phyloP scores from a whole-genome alignment of 2,888 invertebrate species.

The Altica lythri region DNA sequence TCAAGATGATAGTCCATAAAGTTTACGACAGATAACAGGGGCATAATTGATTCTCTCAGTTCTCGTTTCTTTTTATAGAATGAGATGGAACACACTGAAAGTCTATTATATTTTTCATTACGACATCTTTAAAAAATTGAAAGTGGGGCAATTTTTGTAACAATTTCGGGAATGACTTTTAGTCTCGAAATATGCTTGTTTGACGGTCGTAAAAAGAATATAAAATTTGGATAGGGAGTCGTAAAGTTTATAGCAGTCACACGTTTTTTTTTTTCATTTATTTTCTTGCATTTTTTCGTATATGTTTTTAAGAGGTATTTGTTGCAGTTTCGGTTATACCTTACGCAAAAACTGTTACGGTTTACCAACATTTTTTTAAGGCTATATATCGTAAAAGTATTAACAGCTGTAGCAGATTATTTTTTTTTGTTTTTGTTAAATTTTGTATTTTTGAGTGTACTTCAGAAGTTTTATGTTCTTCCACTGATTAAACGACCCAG shows the following conservation, averaged over 20 bases:
- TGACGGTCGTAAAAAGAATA: slow-evolving; percentile 27
- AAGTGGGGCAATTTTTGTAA: slow-evolving; percentile 26
- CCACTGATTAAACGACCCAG: no score
- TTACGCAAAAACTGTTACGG: no score
- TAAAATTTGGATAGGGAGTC: slow-evolving; percentile 25
- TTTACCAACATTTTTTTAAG: no score
- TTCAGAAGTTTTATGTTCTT: no score
- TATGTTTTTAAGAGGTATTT: not conserved
- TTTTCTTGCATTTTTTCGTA: slow-evolving; percentile 2
- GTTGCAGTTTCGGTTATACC: not conserved
- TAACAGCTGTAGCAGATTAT: no score
- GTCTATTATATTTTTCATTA: slow-evolving; percentile 1
- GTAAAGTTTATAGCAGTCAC: slow-evolving; percentile 17
- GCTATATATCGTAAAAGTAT: no score
- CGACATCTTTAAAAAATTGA: slow-evolving; percentile 14
- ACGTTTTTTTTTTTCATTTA: slow-evolving; percentile 16
- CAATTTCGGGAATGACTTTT: slow-evolving; percentile 24
- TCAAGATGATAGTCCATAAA: slow-evolving; percentile 33
- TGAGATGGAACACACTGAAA: no score
- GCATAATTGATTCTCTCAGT: slow-evolving; percentile 24
- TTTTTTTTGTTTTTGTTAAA: no score
- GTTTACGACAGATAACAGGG: slow-evolving; percentile 25
- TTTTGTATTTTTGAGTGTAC: no score
- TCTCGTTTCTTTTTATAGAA: slow-evolving; percentile 2
- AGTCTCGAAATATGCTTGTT: slow-evolving; percentile 26